These are phyloP conservation scores for Standfussiana lucernea DNA, from an alignment of 2,888 invertebrate genomes.

Conservation along the genomic window DNA sequence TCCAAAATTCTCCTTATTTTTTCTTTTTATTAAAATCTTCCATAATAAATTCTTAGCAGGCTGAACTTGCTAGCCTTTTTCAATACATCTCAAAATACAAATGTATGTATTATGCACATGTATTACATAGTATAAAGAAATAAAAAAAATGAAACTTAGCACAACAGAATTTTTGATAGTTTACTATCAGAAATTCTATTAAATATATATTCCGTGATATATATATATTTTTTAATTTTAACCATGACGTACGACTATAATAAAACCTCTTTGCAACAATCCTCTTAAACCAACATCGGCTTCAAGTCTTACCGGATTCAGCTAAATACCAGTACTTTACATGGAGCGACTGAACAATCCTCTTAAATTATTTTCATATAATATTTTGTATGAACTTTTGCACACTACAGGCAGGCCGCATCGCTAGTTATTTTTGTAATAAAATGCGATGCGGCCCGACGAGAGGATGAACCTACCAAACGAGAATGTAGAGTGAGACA, in stretches of 20 bases:
- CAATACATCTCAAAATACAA: not conserved
- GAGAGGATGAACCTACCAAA: not conserved
- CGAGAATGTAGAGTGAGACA: too few species aligned
- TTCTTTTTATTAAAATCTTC: too few species aligned
- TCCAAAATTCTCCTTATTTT: too few species aligned
- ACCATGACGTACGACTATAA: not conserved
- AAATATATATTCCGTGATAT: not conserved
- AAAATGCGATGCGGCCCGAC: not conserved
- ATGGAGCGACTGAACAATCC: too few species aligned
- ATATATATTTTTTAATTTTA: not conserved
- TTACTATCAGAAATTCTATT: slow-evolving; percentile 4
- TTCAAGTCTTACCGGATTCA: too few species aligned
- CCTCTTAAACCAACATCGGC: too few species aligned
- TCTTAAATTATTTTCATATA: not conserved
- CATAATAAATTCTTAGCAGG: slow-evolving; percentile 9
- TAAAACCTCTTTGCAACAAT: not conserved
- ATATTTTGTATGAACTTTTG: not conserved
- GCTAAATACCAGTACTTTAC: too few species aligned
- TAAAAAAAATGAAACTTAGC: not conserved
- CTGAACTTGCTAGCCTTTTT: slow-evolving; percentile 4
- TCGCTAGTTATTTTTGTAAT: not conserved
- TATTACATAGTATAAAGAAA: not conserved
- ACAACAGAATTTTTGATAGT: slow-evolving; percentile 11
- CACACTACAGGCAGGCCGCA: not conserved
- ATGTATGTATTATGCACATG: not conserved